Base-by-base conservation (phyloP, 2,888 invertebrate species). In the Acronicta psi region DNA sequence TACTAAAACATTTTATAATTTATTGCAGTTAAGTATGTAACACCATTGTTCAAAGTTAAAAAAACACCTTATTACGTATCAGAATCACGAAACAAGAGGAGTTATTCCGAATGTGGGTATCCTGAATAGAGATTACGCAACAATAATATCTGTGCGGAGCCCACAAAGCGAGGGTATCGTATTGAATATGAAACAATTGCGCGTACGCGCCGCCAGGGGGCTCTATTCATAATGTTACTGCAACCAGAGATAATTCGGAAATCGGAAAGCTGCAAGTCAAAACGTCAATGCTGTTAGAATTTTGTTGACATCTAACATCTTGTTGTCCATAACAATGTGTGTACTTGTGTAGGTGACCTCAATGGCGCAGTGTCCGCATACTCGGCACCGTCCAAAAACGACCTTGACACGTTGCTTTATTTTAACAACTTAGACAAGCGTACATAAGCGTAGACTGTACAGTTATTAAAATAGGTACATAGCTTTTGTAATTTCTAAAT, bases 181-280 rank as follows among this genome's bases (percentile, higher is more conserved):
- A 51, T 52, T 62, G 63, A 69, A 73, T 44, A 18, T 42, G 45
- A 62, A 38, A 73, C 69, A 69, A 70, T 69, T 36, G 50, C 8
- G n/a, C 38, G 46, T 10, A 34, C 37, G 47, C 52, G 20, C 34
- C 16, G 43, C 20, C 25, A 14, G 13, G 42, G 11, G 17, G 37
- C 17, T 10, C 29, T 17, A 55, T 73, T 69, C 63, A 44, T 6
- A 29, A 14, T 44, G 40, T 23, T 16, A 13, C 56, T 69, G 69
- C 69, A 73, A 17, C 63, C 29, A 16, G 14, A 62, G 69, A 62
- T 73, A 69, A 2, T 1, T 34, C 11, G 0, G 0, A 1, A 62
- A 38, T 17, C 55, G 47, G 46, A 42, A 37, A 23, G 18, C 41
- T 40, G 45, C 38, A 55, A 46, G 23, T 23, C 13, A 20, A 43